Evolutionary conservation across 2,888 invertebrate species (phyloP), one percentile per base, ranked within the genome.

Genomic region (Podotricha telesiphe): DNA sequence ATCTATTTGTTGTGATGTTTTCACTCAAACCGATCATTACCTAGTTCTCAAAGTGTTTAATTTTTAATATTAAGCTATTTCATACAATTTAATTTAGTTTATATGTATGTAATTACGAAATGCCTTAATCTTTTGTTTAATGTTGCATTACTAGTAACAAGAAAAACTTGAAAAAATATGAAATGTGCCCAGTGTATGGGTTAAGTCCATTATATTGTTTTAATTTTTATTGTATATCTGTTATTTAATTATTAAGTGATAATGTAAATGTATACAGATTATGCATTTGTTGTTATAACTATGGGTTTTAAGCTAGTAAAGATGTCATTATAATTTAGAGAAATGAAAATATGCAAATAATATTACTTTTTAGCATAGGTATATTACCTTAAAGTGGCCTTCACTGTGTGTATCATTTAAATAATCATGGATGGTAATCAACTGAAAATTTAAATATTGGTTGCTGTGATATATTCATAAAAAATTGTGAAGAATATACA

Each of bases 151-250:
- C 42, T 45, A 59, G 10, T 28, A 45, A 55, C 55, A 55, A 34
- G 34, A 55, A 55, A 55, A 28, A 55, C 34, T 11, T 17, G n/a
- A 34, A 28, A 17, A 45, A 59, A 17, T 45, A 22, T 75, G 75
- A 76, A 20, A 63, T 47, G 55, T 75, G 73, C 69, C 65, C 78
- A 80, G 73, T 68, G 74, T 75, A 77, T 17, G 7, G 50, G 40
- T n/a, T 40, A 34, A 22, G 47, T 56, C 65, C 65, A 66, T 20
- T 61, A 59, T 59, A 45, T 61, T 51, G 34, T 19, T 50, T 37
- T 48, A 13, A 22, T 37, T 20, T 47, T 65, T 55, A 19, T 56
- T 20, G 15, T 47, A 19, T 53, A 58, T 65, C 48, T 61, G 11
- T 48, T 58, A 40, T 66, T 67, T 61, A 19, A 19, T 53, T 61